Conservation (phyloP, 2,113 vertebrate genomes). For the Elgaria multicarinata region DNA sequence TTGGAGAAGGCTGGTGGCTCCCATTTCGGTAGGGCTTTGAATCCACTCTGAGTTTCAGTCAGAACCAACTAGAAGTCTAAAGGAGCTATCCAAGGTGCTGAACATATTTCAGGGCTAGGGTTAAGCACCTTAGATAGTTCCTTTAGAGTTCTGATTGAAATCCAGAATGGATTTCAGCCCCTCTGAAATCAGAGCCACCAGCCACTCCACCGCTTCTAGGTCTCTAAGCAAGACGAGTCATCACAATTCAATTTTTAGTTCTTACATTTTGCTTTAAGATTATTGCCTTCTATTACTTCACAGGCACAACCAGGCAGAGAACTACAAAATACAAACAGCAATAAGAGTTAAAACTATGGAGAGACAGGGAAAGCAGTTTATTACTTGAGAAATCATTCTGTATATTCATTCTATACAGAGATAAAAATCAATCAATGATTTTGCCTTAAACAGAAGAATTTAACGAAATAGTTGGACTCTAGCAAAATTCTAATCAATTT, state of each 20-base stretch:
- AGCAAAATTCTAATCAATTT: neutral
- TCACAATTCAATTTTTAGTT: neutral
- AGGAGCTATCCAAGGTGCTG: no score
- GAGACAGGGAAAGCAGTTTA: neutral
- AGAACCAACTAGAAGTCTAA: no score
- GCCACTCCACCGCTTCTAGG: neutral
- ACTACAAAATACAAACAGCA: neutral
- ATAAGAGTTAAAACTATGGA: neutral
- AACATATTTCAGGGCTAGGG: no score
- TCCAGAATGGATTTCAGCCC: no score
- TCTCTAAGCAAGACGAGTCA: neutral
- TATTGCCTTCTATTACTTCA: neutral
- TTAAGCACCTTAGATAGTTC: no score
- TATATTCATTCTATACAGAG: neutral
- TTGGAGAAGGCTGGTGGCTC: no score
- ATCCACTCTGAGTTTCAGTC: no score
- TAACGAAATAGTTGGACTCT: neutral
- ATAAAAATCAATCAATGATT: constrained; percentile 11
- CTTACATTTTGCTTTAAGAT: neutral
- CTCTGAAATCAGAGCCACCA: no score
- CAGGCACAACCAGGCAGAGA: neutral
- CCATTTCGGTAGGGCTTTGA: no score
- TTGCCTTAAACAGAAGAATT: constrained; percentile 1
- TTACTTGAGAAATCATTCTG: neutral
- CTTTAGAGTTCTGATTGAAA: no score